Evolutionary conservation across 2,888 invertebrate species (phyloP).

Genomic region (Nephrotoma guestfalica): DNA sequence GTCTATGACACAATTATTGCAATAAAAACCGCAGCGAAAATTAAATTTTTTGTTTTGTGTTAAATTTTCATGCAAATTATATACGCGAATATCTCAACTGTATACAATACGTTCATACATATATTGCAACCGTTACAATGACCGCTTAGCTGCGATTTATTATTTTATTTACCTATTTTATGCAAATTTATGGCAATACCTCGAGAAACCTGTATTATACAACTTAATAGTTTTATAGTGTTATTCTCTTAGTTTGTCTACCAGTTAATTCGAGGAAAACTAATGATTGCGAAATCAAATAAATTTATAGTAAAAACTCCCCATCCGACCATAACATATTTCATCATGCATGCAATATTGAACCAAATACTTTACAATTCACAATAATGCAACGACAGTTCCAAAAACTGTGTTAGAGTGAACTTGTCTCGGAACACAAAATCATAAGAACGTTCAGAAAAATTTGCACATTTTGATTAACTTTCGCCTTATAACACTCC

Average conservation of each 20-base stretch:
- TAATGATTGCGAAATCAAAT: neutral
- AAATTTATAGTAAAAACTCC: neutral
- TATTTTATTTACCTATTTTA: neutral
- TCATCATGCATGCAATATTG: neutral
- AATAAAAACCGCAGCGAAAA: neutral
- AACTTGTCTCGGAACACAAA: neutral
- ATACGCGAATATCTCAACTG: neutral
- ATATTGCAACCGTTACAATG: neutral
- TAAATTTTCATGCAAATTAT: neutral
- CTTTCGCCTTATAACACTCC: neutral
- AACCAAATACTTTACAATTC: neutral
- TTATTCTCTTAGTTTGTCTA: neutral
- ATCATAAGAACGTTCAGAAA: neutral
- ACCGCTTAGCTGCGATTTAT: neutral
- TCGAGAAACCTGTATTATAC: neutral
- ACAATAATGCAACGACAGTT: neutral
- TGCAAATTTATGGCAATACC: neutral
- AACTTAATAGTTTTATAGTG: neutral
- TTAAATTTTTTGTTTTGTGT: neutral
- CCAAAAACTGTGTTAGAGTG: too few species aligned
- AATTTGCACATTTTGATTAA: neutral
- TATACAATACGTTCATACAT: neutral
- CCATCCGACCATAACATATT: neutral
- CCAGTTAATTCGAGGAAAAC: neutral
- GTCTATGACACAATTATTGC: neutral